Base-by-base conservation (phyloP, 2,888 invertebrate genomes). In the Tipula vernalis region DNA sequence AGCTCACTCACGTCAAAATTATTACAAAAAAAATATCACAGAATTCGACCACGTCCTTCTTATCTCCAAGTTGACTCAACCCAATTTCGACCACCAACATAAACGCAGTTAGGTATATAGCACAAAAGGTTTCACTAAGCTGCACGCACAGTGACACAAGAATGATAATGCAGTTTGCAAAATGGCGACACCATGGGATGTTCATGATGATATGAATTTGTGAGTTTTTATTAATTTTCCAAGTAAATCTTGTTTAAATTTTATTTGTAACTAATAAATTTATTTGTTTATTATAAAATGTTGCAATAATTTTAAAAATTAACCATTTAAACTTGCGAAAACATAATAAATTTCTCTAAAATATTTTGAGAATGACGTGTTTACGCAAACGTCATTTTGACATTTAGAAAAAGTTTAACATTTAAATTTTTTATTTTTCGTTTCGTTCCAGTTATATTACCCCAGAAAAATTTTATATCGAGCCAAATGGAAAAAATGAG, bases 401-500 rank as follows among this genome's bases (percentile, higher is more conserved):
- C 71, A 71, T 71, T 71, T 28, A 71, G 5, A 51, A 51, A 15
- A 51, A 51, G 41, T n/a, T 47, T 47, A 13, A 13, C 13, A 5
- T 39, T 51, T n/a, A n/a, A 8, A 4, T 57, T 71, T 71, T 28
- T 28, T 28, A 28, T 28, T 28, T 28, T 28, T 28, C 28, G 0
- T 10, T 71, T 89, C 88, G 88, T 92, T 93, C 87, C 89, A 97
- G 96, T 89, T 97, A 97, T 89, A 95, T 95, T 88, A 97, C 97
- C n/a, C 94, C 96, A 86, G 98, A 98, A 89, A 96, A 96, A 91
- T 97, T 98, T 91, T 96, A 95, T 90, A 93, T 98, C 88, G 97
- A 97, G 91, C 96, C 98, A 13, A 94, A 95, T 88, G 93, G 94
- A 86, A 93, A 94, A 88, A 94, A 94, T 28, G 96, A 97, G 90